Conservation (phyloP, 2,113 vertebrate genomes). For the Dicrurus megarhynchus region DNA sequence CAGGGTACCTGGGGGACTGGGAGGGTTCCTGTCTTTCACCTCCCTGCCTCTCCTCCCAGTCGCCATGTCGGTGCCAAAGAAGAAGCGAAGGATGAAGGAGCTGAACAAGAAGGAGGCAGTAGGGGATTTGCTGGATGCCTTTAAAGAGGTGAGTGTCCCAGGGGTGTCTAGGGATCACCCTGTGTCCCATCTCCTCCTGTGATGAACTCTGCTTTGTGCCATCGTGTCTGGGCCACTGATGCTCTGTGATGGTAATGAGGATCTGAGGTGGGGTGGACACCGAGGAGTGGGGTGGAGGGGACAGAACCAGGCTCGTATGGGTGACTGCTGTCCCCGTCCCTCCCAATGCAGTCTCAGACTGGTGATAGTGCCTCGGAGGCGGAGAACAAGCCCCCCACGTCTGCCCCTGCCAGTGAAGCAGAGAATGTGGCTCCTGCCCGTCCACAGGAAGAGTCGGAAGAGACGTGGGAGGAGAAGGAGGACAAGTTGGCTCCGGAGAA, state of each 20-base stretch:
- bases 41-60: constrained; percentile 53
- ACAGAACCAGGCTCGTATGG: fast-evolving
- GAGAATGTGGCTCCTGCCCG: constrained; percentile 58
- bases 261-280: not conserved
- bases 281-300: not conserved
- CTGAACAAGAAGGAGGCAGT: constrained; percentile 93
- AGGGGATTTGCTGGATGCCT: constrained; percentile 94
- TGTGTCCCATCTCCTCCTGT: not conserved
- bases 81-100: constrained; percentile 93
- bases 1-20: fast-evolving
- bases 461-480: constrained; percentile 96
- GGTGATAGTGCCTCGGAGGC: constrained; percentile 68
- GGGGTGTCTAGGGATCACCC: fast-evolving
- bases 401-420: constrained; percentile 38
- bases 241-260: constrained; percentile 41
- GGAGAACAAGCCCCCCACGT: constrained; percentile 64
- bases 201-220: constrained; percentile 36
- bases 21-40: not conserved
- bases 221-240: constrained; percentile 61
- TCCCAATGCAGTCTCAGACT: constrained; percentile 8
- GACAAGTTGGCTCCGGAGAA: constrained; percentile 92
- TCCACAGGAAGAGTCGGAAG: constrained; percentile 81
- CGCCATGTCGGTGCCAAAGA: constrained; percentile 94
- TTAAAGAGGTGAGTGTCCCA: constrained; percentile 87
- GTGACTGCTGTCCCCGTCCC: not conserved